Percentiles rank a stretch among this genome's conserved stretches.
Evolutionary conservation across 2,113 vertebrate species (phyloP).

Genomic region (Parotia lawesii): DNA sequence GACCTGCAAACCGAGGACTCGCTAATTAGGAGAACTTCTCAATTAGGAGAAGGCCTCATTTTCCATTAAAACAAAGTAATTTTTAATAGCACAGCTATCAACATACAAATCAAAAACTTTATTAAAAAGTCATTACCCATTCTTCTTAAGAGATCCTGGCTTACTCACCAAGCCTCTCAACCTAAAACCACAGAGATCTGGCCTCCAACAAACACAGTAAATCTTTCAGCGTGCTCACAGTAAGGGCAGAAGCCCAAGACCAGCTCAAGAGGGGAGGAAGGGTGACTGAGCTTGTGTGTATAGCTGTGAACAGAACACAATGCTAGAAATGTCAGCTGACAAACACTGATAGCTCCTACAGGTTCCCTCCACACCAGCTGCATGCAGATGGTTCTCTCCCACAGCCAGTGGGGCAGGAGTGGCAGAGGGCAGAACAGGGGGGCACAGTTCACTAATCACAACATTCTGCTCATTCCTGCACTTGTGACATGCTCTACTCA

Average conservation of each 20-base stretch:
- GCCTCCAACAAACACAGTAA: neutral
- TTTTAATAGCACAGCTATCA: slow-evolving; percentile 33
- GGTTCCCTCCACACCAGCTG: neutral
- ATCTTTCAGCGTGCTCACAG: neutral
- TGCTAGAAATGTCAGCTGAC: neutral
- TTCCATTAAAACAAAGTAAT: slow-evolving; percentile 8
- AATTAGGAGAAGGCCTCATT: slow-evolving; percentile 5
- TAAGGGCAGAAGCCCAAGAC: neutral
- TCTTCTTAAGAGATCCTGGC: slow-evolving; percentile 10
- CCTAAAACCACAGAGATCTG: neutral
- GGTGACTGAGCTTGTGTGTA: neutral
- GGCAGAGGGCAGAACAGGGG: neutral
- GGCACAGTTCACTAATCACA: neutral
- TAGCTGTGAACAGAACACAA: neutral
- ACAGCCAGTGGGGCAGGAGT: neutral
- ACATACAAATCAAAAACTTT: slow-evolving; percentile 37
- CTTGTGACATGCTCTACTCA: neutral
- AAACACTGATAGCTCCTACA: neutral
- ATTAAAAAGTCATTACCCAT: slow-evolving; percentile 13
- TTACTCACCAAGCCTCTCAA: slow-evolving; percentile 30
- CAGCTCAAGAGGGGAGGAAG: neutral
- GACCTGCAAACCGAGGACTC: slow-evolving; percentile 3
- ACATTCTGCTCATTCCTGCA: neutral
- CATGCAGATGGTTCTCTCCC: neutral
- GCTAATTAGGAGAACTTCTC: neutral